A percentile compares a stretch with the other conserved stretches of the same genome.
Evolutionary conservation across 2,113 vertebrate species (phyloP).

Genomic region (Nyctibius bracteatus): DNA sequence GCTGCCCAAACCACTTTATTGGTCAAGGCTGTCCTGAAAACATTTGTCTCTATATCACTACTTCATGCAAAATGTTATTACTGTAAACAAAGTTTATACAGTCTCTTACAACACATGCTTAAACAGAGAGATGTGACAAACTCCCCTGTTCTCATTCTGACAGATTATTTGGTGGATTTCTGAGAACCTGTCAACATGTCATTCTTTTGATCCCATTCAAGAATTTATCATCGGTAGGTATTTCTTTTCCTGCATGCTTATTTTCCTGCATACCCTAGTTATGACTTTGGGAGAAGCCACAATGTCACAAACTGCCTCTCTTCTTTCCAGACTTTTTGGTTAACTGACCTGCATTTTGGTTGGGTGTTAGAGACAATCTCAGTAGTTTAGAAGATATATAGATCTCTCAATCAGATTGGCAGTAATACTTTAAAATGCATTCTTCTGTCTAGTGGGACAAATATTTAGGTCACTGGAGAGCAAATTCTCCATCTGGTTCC

Average conservation of each 20-base stretch:
- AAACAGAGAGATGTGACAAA: not conserved
- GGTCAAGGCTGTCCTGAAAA: not conserved
- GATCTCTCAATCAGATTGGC: not conserved
- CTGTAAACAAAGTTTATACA: not conserved
- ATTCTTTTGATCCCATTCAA: conserved; percentile 89
- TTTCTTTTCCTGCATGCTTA: not conserved
- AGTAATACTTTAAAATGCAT: not conserved
- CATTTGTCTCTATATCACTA: not conserved
- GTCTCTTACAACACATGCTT: not conserved
- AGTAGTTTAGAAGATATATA: not conserved
- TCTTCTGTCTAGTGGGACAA: not conserved
- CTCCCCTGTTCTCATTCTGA: not conserved
- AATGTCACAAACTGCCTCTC: not conserved
- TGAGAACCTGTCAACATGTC: conserved; percentile 79
- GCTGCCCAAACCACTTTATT: not conserved
- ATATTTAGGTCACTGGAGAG: not conserved
- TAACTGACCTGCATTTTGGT: not conserved
- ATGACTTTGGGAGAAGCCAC: not conserved
- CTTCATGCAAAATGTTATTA: not conserved
- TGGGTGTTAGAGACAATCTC: not conserved
- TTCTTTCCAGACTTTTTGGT: not conserved
- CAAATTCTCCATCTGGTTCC: not conserved
- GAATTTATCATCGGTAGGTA: conserved; percentile 92
- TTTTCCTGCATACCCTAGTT: not conserved
- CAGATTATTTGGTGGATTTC: conserved; percentile 91